phyloP scores from a whole-genome alignment of 1,140 invertebrate genomes.

The Hesperophylax magnus region DNA sequence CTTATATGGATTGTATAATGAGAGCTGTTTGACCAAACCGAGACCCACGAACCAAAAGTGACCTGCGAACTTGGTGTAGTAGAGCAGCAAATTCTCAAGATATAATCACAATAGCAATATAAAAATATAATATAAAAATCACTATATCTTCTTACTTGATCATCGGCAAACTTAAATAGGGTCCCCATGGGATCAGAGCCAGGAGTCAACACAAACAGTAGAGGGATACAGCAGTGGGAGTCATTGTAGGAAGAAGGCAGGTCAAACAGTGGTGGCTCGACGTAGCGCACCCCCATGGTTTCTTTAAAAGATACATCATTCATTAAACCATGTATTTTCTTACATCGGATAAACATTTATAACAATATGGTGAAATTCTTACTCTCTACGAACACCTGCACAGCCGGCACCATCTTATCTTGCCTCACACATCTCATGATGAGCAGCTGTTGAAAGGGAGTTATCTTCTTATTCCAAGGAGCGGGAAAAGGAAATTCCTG shows the following conservation, averaged over 20 bases:
- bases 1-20: no score
- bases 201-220: conserved; percentile 93
- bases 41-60: no score
- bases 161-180: conserved; percentile 90
- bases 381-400: conserved; percentile 84
- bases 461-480: conserved; percentile 77
- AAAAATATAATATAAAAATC: no score
- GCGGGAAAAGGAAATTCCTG: conserved; percentile 77
- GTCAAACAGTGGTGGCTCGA: conserved; percentile 92
- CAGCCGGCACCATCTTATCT: conserved; percentile 90
- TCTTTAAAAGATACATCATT: conserved; percentile 62
- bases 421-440: conserved; percentile 87
- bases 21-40: no score
- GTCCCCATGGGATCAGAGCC: conserved; percentile 93
- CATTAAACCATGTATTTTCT: neutral
- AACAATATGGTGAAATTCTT: conserved; percentile 46
- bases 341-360: neutral
- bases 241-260: conserved; percentile 86
- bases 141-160: conserved; percentile 72
- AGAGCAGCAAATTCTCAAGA: no score
- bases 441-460: conserved; percentile 82
- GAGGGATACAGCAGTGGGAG: conserved; percentile 86
- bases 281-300: conserved; percentile 84
- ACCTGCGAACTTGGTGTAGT: no score
- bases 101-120: no score